Base-by-base conservation (phyloP, 2,888 invertebrate genomes). In the Marasmarcha lunaedactyla region DNA sequence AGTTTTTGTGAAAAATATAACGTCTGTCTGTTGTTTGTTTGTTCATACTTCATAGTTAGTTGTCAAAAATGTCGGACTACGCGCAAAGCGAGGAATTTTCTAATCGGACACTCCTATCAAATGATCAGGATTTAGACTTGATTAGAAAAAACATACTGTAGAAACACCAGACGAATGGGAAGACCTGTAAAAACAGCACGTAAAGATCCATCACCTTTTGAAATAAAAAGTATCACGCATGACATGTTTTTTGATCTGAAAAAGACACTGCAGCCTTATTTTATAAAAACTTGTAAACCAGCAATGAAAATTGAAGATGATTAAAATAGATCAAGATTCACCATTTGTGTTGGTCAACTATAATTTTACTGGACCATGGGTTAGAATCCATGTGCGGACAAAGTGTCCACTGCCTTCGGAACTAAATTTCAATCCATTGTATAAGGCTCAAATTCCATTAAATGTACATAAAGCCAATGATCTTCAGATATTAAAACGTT, bases 211-310 rank as follows among this genome's bases (percentile, higher is more conserved):
- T 20, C 20, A 20, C 20, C 20, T 20, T 20, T 20, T 20, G 20
- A 20, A 20, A 20, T 20, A 5, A 20, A 20, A 20, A 20, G 20
- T 20, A 20, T 20, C 20, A 20, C 20, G 3, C 20, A 20, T 20
- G 20, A 20, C 20, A 20, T 20, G 40, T 46, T 42, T 36, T 40
- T 35, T 42, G 42, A 39, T 44, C 44, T 39, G 40, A 46, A 49
- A 44, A 20, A 20, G 20, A 20, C 20, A 20, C 20, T 20, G 20
- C 4, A 20, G 40, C 34, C 40, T 36, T 35, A 40, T 40, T 40
- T 34, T 30, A 11, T 15, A 9, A 27, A 35, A 37, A 25, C 12
- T 35, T 38, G 38, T 30, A 38, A 41, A 41, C 41, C 38, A 38
- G 38, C 38, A 35, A 38, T 41, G 41, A 41, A 41, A 41, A 38